Base-by-base conservation (phyloP, 2,888 invertebrate genomes). In the Cepaea hortensis region DNA sequence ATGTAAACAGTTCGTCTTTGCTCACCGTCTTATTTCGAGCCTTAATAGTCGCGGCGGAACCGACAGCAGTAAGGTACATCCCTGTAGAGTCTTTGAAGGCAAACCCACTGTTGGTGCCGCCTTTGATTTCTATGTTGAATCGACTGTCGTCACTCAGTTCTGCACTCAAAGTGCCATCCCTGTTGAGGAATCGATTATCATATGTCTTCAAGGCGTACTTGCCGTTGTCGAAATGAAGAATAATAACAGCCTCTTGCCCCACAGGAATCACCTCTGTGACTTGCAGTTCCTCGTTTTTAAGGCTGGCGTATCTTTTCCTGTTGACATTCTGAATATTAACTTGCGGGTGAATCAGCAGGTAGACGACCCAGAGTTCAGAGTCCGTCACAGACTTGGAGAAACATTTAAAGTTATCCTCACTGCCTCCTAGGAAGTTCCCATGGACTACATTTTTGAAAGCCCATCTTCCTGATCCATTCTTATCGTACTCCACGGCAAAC, bases 231-330 rank as follows among this genome's bases (percentile, higher is more conserved):
- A 98, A 98, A 95, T 99, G 98, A 91, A 99, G 96, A 65, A 98
- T 98, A 95, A 99, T 98, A 18, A 99, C 96, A 62, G 98, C 98
- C 95, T 98, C 98, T 94, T 98, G 97, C 87, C 98, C 99, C 99
- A 99, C 99, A 6, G 99, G 98, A 93, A 98, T 98, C 95, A 98
- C 97, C 90, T 98, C 98, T 95, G 98, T 98, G 89, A 98, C 98
- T 89, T 94, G 94, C 20, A 95, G 90, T 87, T 93, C 91, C 72
- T 91, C 92, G 65, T 90, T 90, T 95, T 98, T 97, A 89, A 98
- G 96, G 95, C 98, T 98, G 18, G 98, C 98, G 95, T 98, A 98
- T 11, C 98, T 96, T 95, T 98, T 98, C 91, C 98, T 96, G 0
- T 98, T 98, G 91, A 98, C 97, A n/a, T 98, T 98, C 87, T 97